Conservation (phyloP, 2,888 invertebrate genomes). For the Aquatica leii region DNA sequence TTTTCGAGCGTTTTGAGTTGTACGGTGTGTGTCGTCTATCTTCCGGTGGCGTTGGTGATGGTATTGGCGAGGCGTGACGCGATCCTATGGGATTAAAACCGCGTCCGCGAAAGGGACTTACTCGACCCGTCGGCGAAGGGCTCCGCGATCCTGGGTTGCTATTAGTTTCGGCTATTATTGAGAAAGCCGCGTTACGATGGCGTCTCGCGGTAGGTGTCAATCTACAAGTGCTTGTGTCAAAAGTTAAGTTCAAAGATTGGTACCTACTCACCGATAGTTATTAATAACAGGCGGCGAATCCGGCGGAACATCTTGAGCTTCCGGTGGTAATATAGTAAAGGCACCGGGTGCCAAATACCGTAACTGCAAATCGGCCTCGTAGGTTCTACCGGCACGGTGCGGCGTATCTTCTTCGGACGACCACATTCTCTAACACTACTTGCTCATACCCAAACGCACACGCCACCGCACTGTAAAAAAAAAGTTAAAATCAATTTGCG, state of each 20-base stretch:
- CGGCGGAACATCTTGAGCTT: conserved; percentile 50
- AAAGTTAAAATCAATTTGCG: not conserved
- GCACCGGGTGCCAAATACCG: conserved; percentile 57
- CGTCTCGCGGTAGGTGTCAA: conserved; percentile 51
- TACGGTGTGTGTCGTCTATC: not conserved
- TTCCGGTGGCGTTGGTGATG: conserved; percentile 52
- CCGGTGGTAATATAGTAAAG: conserved; percentile 57
- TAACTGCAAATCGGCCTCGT: conserved; percentile 54
- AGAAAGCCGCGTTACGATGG: conserved; percentile 56
- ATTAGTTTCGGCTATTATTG: conserved; percentile 58
- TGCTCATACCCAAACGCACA: not conserved
- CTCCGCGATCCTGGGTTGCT: conserved; percentile 52
- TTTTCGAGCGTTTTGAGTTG: conserved; percentile 44
- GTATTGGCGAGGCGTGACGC: conserved; percentile 56
- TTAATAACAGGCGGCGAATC: conserved; percentile 56
- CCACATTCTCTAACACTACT: conserved; percentile 47
- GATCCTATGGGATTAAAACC: conserved; percentile 60
- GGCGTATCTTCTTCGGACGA: conserved; percentile 50
- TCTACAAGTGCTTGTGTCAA: conserved; percentile 22
- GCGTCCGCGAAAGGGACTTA: conserved; percentile 59
- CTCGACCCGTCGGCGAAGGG: conserved; percentile 56
- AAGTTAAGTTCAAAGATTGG: no score
- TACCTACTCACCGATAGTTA: conserved; percentile 55
- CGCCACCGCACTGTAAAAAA: not conserved
- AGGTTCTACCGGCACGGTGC: conserved; percentile 51